phyloP scores from a whole-genome alignment of 2,113 vertebrate species.

The Varanus salvator region DNA sequence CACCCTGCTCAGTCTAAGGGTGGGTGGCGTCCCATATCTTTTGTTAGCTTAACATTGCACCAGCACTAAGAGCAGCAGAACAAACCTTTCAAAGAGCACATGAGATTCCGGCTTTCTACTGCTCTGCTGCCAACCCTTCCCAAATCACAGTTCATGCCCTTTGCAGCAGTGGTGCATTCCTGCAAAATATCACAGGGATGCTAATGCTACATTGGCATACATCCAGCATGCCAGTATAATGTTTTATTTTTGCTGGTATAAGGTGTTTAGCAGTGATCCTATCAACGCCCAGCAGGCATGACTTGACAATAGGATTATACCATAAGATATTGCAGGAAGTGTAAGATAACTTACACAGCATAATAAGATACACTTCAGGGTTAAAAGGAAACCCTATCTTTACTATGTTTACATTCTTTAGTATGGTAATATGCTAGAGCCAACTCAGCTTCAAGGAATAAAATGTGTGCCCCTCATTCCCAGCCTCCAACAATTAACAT shows the following conservation, averaged over 20 bases:
- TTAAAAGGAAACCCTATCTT: background rate
- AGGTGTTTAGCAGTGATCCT: background rate
- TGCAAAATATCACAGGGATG: background rate
- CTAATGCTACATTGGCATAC: background rate
- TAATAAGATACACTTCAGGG: background rate
- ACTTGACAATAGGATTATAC: background rate
- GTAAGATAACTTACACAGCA: background rate
- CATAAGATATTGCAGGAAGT: background rate
- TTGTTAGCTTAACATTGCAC: background rate
- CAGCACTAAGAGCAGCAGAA: background rate
- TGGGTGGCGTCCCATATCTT: background rate
- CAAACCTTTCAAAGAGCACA: background rate
- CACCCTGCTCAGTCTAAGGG: too few species aligned
- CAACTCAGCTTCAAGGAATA: background rate
- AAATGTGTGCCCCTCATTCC: background rate
- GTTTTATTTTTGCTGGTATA: background rate
- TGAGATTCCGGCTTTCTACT: background rate
- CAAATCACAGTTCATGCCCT: too few species aligned
- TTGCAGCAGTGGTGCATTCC: background rate
- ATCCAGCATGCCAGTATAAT: background rate
- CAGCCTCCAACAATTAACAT: background rate
- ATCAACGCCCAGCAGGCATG: background rate
- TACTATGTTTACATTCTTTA: background rate
- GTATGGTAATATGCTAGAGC: background rate
- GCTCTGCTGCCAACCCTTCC: background rate